Percentiles rank a stretch among this genome's conserved stretches.
These are phyloP conservation scores for Saguinus imperator DNA, from an alignment of 2,113 vertebrate genomes.

Conservation along the genomic window DNA sequence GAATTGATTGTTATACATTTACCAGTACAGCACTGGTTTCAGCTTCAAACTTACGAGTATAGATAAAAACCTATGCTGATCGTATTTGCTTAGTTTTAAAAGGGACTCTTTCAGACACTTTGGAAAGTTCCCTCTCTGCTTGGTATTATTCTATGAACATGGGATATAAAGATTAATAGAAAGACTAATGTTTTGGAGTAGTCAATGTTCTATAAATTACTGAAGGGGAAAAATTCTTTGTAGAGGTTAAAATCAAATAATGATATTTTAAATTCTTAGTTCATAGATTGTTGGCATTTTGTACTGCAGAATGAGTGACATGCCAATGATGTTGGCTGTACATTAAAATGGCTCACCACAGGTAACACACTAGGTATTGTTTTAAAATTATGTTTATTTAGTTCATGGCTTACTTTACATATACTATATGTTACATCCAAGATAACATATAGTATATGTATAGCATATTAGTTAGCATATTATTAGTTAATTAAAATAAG, in stretches of 20 bases:
- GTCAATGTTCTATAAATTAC: not conserved
- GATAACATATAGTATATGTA: not conserved
- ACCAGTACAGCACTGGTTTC: not conserved
- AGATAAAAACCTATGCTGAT: not conserved
- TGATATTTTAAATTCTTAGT: not conserved
- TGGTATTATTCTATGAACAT: not conserved
- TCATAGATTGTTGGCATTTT: not conserved
- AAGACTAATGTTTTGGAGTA: conserved; percentile 11
- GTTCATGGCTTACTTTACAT: not conserved
- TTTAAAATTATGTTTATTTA: not conserved
- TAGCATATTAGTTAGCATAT: not conserved
- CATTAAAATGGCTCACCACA: not conserved
- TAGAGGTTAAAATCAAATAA: not conserved
- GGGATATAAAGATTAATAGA: not conserved
- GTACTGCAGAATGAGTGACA: not conserved
- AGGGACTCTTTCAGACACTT: not conserved
- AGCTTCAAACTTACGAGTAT: not conserved
- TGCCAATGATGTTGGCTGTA: not conserved
- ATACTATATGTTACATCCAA: not conserved
- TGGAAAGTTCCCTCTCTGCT: not conserved
- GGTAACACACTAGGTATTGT: not conserved
- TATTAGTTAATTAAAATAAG: conserved; percentile 23
- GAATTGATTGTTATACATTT: not conserved
- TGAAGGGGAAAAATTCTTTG: not conserved
- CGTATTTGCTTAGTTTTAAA: conserved; percentile 4